Base-by-base conservation (phyloP, 2,888 invertebrate genomes). In the Drosophila koepferae region DNA sequence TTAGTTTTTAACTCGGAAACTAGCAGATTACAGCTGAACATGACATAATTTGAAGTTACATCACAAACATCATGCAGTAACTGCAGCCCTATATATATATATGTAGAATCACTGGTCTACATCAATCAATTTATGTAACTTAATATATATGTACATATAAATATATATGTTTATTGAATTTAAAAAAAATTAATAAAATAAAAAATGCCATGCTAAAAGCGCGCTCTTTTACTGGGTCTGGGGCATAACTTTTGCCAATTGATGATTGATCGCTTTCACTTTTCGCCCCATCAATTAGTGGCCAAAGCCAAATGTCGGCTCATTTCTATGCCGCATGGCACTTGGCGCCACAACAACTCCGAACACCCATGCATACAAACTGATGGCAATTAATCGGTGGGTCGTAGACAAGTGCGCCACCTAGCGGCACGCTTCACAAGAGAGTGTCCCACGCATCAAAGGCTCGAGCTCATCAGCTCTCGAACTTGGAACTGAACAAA, bases 331-430 rank as follows among this genome's bases (percentile, higher is more conserved):
- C 62, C 68, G 43, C 62, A 31, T 23, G 18, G 18, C 63, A 61
- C 65, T 74, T 80, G 80, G 63, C 76, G 74, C 79, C 63, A 34
- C 46, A 58, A 31, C 56, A 40, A 28, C n/a, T n/a, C 41, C 16
- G 46, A 46, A 40, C 28, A 55, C 55, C 16, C 44, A 34, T n/a
- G 34, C 86, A 86, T 83, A 78, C 78, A 86, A 83, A 72, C 78
- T 56, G 72, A 64, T 77, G 81, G 69, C 70, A 83, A 88, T 88
- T 88, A 86, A 80, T 80, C n/a, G 58, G 46, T 72, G 79, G 55
- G 56, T 51, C 55, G 66, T 48, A 51, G n/a, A 40, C 80, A 76
- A 72, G 63, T 80, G 72, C n/a, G 16, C 34, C 51, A 38, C 34
- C 51, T 8, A n/a, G 54, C 23, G 54, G n/a, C 54, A 40, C 54